Percentiles rank a stretch among this genome's conserved stretches.
phyloP scores from a whole-genome alignment of 2,797 vertebrate species.

The Cyclopterus lumpus region DNA sequence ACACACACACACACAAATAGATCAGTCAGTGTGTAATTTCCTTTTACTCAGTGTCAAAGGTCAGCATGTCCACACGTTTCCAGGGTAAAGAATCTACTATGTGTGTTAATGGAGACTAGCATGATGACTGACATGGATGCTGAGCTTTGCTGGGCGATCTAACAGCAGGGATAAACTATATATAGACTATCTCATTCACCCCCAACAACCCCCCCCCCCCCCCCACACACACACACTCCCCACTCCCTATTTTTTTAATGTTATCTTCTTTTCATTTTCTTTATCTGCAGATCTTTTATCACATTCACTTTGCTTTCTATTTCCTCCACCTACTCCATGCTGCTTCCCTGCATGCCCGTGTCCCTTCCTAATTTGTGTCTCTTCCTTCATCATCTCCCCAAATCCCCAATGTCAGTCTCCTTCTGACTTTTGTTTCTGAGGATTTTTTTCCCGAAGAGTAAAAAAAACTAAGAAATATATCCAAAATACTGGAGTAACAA shows the following conservation, averaged over 20 bases:
- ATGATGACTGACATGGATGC: constrained; percentile 75
- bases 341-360: background rate
- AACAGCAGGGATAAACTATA: constrained; percentile 81
- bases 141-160: constrained; percentile 69
- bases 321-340: background rate
- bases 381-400: constrained; percentile 8
- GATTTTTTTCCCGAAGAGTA: constrained; percentile 20
- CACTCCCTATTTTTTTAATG: background rate
- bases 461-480: constrained; percentile 17
- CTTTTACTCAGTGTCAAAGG: constrained; percentile 46
- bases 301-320: constrained; percentile 16
- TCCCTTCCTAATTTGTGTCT: background rate
- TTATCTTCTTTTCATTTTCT: constrained; percentile 43
- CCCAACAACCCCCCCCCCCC: constrained; percentile 34
- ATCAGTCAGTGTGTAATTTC: constrained; percentile 33
- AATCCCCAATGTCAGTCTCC: constrained; percentile 6
- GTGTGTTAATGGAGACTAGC: constrained; percentile 67
- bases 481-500: constrained; percentile 51
- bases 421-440: background rate
- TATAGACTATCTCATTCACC: constrained; percentile 74
- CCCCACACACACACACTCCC: too few relatives aligned
- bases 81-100: background rate
- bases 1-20: constrained; percentile 9
- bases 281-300: constrained; percentile 52
- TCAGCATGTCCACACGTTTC: constrained; percentile 32